Evolutionary conservation across 2,888 invertebrate species (phyloP), one percentile per base, ranked within the genome.

Genomic region (Ditylenchus weischeri): DNA sequence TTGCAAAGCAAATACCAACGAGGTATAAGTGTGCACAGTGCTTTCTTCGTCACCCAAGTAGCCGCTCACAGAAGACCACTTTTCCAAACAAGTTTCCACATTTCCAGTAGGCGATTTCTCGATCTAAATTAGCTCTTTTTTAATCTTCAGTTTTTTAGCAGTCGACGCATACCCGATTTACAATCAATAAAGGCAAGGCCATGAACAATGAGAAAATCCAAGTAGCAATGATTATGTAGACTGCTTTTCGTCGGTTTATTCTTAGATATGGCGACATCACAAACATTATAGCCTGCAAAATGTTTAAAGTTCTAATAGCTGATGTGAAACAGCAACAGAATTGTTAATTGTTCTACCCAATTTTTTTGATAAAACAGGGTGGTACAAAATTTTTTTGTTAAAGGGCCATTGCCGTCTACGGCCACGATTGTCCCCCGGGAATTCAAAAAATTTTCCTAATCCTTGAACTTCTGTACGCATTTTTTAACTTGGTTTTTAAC

Each of bases 131-230:
- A 13, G 43, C 11, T 8, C 6, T 43, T 13, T 43, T 13, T 43
- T 10, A 43, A 10, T 43, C 11, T 13, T 15, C 43, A 43, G 15
- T 13, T 13, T 43, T 43, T 6, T 3, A 43, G 15, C 13, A 10
- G 18, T 10, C 1, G 11, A 35, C 6, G 23, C 18, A 47, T 67
- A 78, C 75, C 59, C 70, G 62, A 68, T 75, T 76, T 11, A 79
- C 79, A 64, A 80, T 72, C 13, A 79, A 65, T 23, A 79, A 66
- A 6, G 82, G 82, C 19, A 79, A 69, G 15, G 79, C 81, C 77
- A 81, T 81, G 11, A 75, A 65, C 13, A 76, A 66, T 29, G 79
- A 76, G 69, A 80, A 76, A n/a, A 73, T 65, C 82, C 82, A 81
- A 36, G 80, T 80, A 57, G 68, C 72, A 10, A 73, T 61, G n/a